phyloP scores from a whole-genome alignment of 1,140 invertebrate species.

The Antheraea mylitta region DNA sequence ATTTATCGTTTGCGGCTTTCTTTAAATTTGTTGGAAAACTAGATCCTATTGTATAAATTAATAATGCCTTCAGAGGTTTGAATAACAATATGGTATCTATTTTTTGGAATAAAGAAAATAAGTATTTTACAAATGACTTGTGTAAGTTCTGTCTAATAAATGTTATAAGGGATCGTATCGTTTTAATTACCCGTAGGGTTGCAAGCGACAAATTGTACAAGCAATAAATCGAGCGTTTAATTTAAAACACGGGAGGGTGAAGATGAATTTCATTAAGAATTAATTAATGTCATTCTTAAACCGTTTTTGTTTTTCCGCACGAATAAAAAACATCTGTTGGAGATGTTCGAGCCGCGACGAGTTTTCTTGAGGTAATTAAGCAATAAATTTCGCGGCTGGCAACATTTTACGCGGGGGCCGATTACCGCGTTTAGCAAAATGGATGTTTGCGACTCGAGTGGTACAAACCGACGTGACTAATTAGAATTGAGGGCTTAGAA shows the following conservation, averaged over 20 bases:
- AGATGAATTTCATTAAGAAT: conserved; percentile 79
- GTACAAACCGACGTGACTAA: conserved; percentile 62
- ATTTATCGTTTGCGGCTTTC: conserved; percentile 25
- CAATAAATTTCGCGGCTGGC: conserved; percentile 76
- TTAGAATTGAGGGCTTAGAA: conserved; percentile 70
- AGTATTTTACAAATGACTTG: conserved; percentile 39
- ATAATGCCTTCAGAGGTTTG: conserved; percentile 7
- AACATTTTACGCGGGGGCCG: conserved; percentile 70
- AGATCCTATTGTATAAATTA: conserved; percentile 21
- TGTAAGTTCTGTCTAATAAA: conserved; percentile 65
- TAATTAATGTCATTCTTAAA: conserved; percentile 79
- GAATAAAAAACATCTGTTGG: conserved; percentile 77
- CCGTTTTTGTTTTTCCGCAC: conserved; percentile 73
- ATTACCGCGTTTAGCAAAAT: conserved; percentile 75
- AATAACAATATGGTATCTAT: conserved; percentile 23
- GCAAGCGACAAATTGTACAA: conserved; percentile 73
- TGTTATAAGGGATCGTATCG: conserved; percentile 58
- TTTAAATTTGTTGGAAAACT: conserved; percentile 33
- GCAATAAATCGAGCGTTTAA: conserved; percentile 75
- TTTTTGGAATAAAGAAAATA: conserved; percentile 16
- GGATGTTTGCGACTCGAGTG: conserved; percentile 56
- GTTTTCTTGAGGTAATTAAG: conserved; percentile 78
- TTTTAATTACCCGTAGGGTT: conserved; percentile 65
- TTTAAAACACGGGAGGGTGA: conserved; percentile 74
- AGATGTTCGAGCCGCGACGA: conserved; percentile 56